Conservation (phyloP, 1,140 invertebrate genomes). For the Heliconius nattereri region DNA sequence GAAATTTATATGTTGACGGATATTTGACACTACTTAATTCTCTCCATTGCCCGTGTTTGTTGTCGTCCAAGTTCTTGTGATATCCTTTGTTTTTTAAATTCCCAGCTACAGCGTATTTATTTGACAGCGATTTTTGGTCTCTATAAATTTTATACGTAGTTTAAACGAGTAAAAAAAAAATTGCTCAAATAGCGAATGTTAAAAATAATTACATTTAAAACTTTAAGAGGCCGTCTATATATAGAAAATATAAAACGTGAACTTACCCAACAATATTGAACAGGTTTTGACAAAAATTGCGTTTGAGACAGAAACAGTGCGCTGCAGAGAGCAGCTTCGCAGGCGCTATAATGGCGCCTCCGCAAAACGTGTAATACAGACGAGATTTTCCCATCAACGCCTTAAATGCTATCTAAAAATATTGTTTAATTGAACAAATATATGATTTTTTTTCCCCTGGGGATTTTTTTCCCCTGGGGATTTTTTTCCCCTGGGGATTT, state of each 20-base stretch:
- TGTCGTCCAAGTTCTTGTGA: slow-evolving; percentile 23
- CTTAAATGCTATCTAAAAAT: slow-evolving; percentile 53
- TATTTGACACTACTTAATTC: slow-evolving; percentile 41
- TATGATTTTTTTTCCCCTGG: no score
- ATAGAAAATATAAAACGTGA: not conserved
- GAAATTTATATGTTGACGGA: slow-evolving; percentile 53
- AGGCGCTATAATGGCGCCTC: slow-evolving; percentile 50
- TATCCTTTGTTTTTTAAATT: slow-evolving; percentile 44
- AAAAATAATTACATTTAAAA: no score
- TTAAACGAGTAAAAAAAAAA: no score
- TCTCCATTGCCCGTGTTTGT: slow-evolving; percentile 59
- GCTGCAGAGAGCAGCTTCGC: slow-evolving; percentile 59
- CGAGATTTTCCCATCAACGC: not conserved
- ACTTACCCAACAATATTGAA: slow-evolving; percentile 38
- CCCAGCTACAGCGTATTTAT: slow-evolving; percentile 55
- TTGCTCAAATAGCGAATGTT: no score
- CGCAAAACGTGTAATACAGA: slow-evolving; percentile 53
- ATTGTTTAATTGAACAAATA: not conserved
- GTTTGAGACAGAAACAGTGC: slow-evolving; percentile 53
- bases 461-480: no score
- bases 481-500: no score
- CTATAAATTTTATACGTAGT: not conserved
- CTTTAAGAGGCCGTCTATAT: not conserved
- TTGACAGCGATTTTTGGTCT: slow-evolving; percentile 22
- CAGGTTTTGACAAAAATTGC: slow-evolving; percentile 41